These are phyloP conservation scores for Butorides virescens DNA, from an alignment of 2,113 vertebrate species.

Conservation along the genomic window DNA sequence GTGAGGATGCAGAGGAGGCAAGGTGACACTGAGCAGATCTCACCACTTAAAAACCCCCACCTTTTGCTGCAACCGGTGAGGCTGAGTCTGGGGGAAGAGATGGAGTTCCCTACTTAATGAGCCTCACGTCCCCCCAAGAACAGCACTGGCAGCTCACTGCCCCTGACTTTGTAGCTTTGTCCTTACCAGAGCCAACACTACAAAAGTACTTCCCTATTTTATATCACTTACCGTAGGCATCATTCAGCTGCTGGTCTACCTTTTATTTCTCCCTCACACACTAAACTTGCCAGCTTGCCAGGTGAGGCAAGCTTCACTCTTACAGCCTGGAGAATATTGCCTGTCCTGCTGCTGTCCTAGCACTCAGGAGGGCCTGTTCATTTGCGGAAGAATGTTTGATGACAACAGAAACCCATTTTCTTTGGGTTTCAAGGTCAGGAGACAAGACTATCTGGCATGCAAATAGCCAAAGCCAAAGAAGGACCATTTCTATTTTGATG, in stretches of 20 bases:
- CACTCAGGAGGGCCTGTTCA: neutral
- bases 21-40: neutral
- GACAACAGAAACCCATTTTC: neutral
- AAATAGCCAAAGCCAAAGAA: neutral
- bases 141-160: neutral
- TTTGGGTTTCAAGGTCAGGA: neutral
- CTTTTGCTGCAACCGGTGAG: neutral
- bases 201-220: neutral
- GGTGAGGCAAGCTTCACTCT: neutral
- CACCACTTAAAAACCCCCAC: rapidly evolving
- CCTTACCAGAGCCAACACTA: neutral
- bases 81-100: neutral
- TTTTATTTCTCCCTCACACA: neutral
- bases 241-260: neutral
- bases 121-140: neutral
- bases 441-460: neutral
- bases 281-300: neutral
- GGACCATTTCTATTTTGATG: neutral
- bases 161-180: neutral
- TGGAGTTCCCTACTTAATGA: neutral
- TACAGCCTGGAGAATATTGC: neutral
- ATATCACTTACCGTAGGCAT: rapidly evolving
- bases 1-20: neutral
- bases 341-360: neutral
- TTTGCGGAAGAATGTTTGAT: neutral